phyloP scores from a whole-genome alignment of 2,113 vertebrate genomes.

The Vanacampus margaritifer region DNA sequence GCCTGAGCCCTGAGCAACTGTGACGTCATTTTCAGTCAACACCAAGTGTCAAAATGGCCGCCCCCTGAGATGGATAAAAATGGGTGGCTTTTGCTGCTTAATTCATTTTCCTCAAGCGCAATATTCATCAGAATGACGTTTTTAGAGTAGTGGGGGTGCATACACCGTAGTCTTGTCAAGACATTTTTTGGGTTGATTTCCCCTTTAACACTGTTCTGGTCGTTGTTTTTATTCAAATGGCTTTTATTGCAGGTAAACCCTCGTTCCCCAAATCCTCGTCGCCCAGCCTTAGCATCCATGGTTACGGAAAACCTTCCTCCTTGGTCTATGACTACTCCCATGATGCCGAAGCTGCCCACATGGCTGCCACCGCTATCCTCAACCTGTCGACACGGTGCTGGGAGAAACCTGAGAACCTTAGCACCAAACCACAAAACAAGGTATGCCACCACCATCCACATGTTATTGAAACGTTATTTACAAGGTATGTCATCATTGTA shows the following conservation, averaged over 20 bases:
- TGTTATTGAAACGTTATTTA: not conserved
- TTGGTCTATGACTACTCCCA: slow-evolving; percentile 89
- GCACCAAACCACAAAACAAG: slow-evolving; percentile 88
- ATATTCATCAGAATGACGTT: too few relatives aligned
- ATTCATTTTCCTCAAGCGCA: too few relatives aligned
- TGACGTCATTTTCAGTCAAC: too few relatives aligned
- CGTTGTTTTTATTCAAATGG: not conserved
- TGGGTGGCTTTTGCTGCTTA: too few relatives aligned
- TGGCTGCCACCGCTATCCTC: slow-evolving; percentile 96
- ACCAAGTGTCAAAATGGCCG: too few relatives aligned
- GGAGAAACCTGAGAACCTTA: slow-evolving; percentile 97
- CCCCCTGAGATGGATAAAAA: too few relatives aligned
- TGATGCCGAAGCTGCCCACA: slow-evolving; percentile 93
- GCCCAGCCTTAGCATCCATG: slow-evolving; percentile 81
- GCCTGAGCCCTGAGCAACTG: too few relatives aligned
- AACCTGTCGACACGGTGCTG: slow-evolving; percentile 98
- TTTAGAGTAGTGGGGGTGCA: too few relatives aligned
- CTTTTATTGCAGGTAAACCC: slow-evolving; percentile 76
- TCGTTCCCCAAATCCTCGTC: slow-evolving; percentile 83
- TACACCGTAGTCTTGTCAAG: too few relatives aligned
- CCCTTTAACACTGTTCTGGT: not conserved
- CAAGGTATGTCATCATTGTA: slow-evolving; percentile 2
- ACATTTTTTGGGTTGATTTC: too few relatives aligned
- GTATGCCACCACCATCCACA: slow-evolving; percentile 49
- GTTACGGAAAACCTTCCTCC: slow-evolving; percentile 79